Conservation (phyloP, 2,888 invertebrate species). For the Cybosia mesomella region DNA sequence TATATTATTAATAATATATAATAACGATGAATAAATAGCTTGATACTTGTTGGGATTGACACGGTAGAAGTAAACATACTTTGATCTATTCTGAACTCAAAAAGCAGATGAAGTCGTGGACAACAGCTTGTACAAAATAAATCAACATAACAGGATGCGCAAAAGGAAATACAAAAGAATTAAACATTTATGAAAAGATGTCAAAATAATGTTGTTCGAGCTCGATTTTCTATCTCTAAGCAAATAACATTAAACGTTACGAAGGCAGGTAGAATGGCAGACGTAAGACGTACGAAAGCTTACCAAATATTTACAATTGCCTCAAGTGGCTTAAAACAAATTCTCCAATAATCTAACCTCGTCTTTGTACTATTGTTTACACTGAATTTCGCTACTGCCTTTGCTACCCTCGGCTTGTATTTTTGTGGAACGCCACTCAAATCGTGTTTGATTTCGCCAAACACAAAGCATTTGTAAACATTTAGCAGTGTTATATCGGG, state of each 20-base stretch:
- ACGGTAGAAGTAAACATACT: too few species aligned
- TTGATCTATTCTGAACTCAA: too few species aligned
- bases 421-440: conserved; percentile 82
- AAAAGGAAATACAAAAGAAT: conserved; percentile 28
- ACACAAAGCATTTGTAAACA: conserved; percentile 83
- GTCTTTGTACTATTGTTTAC: conserved; percentile 81
- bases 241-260: conserved; percentile 73
- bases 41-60: too few species aligned
- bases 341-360: conserved; percentile 82
- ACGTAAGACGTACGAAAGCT: conserved; percentile 75
- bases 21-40: too few species aligned
- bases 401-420: conserved; percentile 64
- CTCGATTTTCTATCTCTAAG: conserved; percentile 57
- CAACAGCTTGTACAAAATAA: conserved; percentile 23
- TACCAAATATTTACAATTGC: conserved; percentile 83
- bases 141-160: conserved; percentile 19
- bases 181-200: conserved; percentile 44
- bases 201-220: conserved; percentile 50
- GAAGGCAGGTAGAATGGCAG: conserved; percentile 73
- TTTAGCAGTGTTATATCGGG: conserved; percentile 78
- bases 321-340: conserved; percentile 86
- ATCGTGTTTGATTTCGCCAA: conserved; percentile 84
- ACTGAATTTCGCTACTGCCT: conserved; percentile 78
- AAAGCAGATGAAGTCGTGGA: too few species aligned
- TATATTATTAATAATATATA: too few species aligned